Percentiles rank a stretch among this genome's conserved stretches.
Conservation (phyloP, 2,888 invertebrate species). For the Mylabris sibirica region DNA sequence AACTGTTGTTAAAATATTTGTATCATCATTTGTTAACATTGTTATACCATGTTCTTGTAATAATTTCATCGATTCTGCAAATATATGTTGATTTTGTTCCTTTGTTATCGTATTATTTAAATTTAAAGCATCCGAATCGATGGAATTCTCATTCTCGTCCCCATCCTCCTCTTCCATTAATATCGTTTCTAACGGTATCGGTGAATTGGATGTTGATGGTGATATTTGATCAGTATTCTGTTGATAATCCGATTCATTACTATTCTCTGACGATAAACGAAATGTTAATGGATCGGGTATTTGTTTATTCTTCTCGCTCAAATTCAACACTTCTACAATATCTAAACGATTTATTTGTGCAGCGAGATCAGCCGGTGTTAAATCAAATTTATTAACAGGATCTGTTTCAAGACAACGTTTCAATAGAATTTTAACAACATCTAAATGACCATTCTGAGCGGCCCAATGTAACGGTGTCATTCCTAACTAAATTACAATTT, state of each 20-base stretch:
- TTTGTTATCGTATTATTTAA: not conserved
- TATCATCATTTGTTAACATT: constrained; percentile 80
- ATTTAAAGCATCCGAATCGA: constrained; percentile 25
- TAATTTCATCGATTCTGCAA: constrained; percentile 68
- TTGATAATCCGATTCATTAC: constrained; percentile 18
- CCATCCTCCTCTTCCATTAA: constrained; percentile 27
- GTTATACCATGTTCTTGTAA: constrained; percentile 87
- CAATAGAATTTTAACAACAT: constrained; percentile 74
- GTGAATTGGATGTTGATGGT: constrained; percentile 26
- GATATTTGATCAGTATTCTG: constrained; percentile 12
- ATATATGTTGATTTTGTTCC: constrained; percentile 16
- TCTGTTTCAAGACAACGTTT: constrained; percentile 76
- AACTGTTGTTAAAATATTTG: constrained; percentile 77
- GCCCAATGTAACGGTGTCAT: constrained; percentile 98
- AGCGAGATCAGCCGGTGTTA: constrained; percentile 74
- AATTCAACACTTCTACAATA: constrained; percentile 67
- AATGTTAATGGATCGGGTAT: constrained; percentile 46
- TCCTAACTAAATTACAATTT: constrained; percentile 66
- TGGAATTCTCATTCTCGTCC: constrained; percentile 24
- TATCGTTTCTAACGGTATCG: constrained; percentile 38
- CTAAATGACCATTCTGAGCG: constrained; percentile 78
- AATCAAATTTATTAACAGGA: constrained; percentile 75
- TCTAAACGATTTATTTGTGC: constrained; percentile 70
- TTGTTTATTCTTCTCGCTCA: constrained; percentile 43
- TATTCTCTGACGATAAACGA: constrained; percentile 40